These are phyloP conservation scores for Xestia ashworthii DNA, from an alignment of 2,888 invertebrate species.

Conservation along the genomic window DNA sequence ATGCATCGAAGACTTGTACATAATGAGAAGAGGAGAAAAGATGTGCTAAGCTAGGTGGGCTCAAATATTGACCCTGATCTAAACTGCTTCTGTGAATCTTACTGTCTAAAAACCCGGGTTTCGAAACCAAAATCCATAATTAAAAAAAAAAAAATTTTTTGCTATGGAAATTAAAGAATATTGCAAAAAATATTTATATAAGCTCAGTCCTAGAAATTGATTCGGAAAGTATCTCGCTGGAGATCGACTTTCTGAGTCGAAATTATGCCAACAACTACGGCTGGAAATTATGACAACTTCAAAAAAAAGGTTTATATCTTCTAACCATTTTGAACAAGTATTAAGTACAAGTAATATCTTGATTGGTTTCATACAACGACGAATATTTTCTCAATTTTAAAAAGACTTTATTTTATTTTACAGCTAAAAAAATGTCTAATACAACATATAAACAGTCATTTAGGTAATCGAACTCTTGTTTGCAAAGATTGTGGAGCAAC, in stretches of 20 bases:
- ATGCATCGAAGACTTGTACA: slow-evolving; percentile 35
- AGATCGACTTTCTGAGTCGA: not conserved
- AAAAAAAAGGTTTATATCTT: not conserved
- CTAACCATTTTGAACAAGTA: not conserved
- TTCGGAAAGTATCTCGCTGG: not conserved
- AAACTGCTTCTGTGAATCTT: slow-evolving; percentile 9
- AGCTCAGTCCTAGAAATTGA: not conserved
- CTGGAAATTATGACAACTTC: not conserved
- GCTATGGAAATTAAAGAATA: not conserved
- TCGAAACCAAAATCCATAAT: not conserved
- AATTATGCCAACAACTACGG: too few relatives aligned
- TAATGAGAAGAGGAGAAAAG: slow-evolving; percentile 29
- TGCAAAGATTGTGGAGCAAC: slow-evolving; percentile 11
- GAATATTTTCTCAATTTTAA: not conserved
- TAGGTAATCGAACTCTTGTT: not conserved
- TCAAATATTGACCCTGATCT: slow-evolving; percentile 6
- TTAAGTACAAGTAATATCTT: too few relatives aligned
- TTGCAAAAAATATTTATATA: not conserved
- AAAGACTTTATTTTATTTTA: slow-evolving; percentile 1
- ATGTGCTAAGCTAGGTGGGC: slow-evolving; percentile 13
- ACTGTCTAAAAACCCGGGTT: not conserved
- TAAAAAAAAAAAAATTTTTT: not conserved
- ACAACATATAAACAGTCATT: slow-evolving; percentile 19
- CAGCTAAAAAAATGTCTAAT: slow-evolving; percentile 1
- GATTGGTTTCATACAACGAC: not conserved